Conservation (phyloP, 1,140 invertebrate genomes). For the Hirudo medicinalis region DNA sequence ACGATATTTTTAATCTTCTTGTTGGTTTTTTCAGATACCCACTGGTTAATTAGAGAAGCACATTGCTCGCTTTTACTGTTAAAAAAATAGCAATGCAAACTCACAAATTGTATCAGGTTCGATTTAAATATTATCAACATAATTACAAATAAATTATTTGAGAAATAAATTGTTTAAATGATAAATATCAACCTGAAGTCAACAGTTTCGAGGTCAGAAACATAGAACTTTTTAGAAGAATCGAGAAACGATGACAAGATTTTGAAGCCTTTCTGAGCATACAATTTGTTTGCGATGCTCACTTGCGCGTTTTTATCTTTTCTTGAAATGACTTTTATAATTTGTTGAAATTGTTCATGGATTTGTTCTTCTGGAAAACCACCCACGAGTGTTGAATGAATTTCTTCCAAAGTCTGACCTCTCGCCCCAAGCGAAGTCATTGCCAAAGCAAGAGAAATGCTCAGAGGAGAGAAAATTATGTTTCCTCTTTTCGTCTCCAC, state of each 20-base stretch:
- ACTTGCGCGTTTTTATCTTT: neutral
- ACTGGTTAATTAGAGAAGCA: conserved; percentile 3
- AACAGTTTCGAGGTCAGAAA: neutral
- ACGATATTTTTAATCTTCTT: conserved; percentile 10
- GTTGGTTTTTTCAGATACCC: conserved; percentile 8
- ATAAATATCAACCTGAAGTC: neutral
- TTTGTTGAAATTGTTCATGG: neutral
- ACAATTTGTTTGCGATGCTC: conserved; percentile 12
- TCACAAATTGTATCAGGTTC: too few relatives aligned
- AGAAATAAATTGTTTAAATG: too few relatives aligned
- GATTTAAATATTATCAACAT: too few relatives aligned
- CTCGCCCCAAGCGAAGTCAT: conserved; percentile 5
- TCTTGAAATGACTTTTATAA: neutral
- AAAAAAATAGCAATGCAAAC: too few relatives aligned
- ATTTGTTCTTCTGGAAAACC: neutral
- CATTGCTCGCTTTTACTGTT: neutral
- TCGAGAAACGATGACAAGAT: conserved; percentile 2
- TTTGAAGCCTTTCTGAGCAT: neutral
- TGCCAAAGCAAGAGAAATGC: conserved; percentile 12
- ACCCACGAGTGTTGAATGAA: neutral
- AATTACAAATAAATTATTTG: too few relatives aligned
- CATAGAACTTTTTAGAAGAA: neutral
- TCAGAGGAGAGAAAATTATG: conserved; percentile 3
- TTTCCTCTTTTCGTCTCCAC: neutral
- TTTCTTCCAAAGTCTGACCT: neutral